phyloP scores from a whole-genome alignment of 2,113 vertebrate genomes.

The Syngnathus scovelli region DNA sequence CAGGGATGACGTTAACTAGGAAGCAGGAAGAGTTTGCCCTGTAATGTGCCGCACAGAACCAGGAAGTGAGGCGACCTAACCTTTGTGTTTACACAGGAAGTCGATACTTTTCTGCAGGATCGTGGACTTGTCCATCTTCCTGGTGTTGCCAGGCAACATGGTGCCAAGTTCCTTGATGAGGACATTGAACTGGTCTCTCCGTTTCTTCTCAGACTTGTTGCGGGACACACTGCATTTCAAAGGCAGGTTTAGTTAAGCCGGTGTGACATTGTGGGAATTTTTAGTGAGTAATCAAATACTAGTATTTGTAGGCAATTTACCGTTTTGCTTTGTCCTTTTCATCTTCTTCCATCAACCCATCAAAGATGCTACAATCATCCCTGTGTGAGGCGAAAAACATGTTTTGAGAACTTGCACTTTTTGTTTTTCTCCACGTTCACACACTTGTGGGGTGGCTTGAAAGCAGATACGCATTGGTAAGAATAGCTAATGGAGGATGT shows the following conservation, averaged over 20 bases:
- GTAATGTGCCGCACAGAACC: constrained; percentile 19
- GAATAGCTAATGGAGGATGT: constrained; percentile 42
- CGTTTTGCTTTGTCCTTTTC: constrained; percentile 98
- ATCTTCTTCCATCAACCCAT: constrained; percentile 98
- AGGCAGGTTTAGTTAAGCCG: background rate
- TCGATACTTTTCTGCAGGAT: constrained; percentile 98
- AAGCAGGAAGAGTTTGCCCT: background rate
- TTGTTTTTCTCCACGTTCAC: background rate
- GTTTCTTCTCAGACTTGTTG: constrained; percentile 98
- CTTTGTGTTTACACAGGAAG: constrained; percentile 98
- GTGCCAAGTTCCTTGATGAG: constrained; percentile 98
- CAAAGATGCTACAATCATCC: constrained; percentile 97
- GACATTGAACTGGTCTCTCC: constrained; percentile 98
- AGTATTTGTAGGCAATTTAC: constrained; percentile 53
- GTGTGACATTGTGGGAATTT: background rate
- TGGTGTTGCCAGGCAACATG: constrained; percentile 96
- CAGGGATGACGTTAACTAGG: constrained; percentile 18
- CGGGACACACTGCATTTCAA: constrained; percentile 81
- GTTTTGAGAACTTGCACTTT: background rate
- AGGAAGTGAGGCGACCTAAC: constrained; percentile 58
- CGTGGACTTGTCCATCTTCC: constrained; percentile 99
- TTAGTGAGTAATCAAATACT: background rate
- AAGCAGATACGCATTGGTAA: constrained; percentile 42
- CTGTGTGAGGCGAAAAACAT: constrained; percentile 60
- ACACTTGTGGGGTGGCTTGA: constrained; percentile 19